These are phyloP conservation scores for Trichonephila inaurata DNA, from an alignment of 1,140 invertebrate genomes.

Conservation along the genomic window DNA sequence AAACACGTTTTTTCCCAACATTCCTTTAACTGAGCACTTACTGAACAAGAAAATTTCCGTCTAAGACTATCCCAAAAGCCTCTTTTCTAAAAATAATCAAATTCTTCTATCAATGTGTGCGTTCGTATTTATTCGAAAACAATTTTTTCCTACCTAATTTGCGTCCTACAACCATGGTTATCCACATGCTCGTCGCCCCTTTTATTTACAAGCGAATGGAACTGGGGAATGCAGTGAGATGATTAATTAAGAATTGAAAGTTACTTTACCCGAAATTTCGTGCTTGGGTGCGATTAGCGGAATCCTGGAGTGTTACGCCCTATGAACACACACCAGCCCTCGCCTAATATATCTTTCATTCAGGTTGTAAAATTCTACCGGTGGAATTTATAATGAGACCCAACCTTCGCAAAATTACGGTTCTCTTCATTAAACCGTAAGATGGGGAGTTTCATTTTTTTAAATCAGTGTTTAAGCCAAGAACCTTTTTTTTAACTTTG, in stretches of 20 bases:
- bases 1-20: too few relatives aligned
- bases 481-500: neutral
- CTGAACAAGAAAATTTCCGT: neutral
- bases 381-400: slow-evolving; percentile 7
- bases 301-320: neutral
- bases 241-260: slow-evolving; percentile 28
- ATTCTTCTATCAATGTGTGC: neutral
- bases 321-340: neutral
- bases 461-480: neutral
- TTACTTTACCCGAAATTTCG: neutral
- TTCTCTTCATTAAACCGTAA: neutral
- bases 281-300: slow-evolving; percentile 1
- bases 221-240: neutral
- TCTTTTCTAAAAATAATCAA: neutral
- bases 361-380: slow-evolving; percentile 1
- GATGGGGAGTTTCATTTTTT: neutral
- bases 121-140: neutral
- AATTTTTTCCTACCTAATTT: neutral
- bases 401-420: neutral
- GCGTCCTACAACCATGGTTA: too few relatives aligned
- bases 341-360: slow-evolving; percentile 25
- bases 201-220: neutral
- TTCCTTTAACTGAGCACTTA: too few relatives aligned
- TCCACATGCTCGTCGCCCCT: neutral
- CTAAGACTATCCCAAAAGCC: neutral